These are phyloP conservation scores for Tipula confusa DNA, from an alignment of 2,888 invertebrate genomes.

Conservation along the genomic window DNA sequence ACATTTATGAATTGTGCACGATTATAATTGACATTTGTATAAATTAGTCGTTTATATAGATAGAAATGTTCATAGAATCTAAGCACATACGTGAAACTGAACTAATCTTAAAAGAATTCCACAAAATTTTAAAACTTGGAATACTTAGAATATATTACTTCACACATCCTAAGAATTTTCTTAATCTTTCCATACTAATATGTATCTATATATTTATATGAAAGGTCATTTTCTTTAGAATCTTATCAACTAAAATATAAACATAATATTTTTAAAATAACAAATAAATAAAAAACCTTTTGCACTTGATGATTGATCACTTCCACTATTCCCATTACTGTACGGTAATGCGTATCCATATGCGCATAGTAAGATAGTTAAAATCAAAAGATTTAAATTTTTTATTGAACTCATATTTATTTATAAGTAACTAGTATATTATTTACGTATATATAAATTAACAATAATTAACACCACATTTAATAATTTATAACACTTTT, in stretches of 20 bases:
- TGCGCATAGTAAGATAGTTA: neutral
- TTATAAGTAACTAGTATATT: too few species aligned
- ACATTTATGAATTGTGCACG: too few species aligned
- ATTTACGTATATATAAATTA: neutral
- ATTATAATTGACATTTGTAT: too few species aligned
- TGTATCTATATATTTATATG: neutral
- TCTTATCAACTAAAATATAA: neutral
- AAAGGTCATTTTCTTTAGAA: neutral
- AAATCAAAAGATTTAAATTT: neutral
- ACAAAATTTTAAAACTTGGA: too few species aligned
- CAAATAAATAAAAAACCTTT: neutral
- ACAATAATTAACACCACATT: constrained; percentile 12
- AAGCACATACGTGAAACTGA: too few species aligned
- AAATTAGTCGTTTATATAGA: too few species aligned
- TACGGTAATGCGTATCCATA: constrained; percentile 12
- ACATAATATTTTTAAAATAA: neutral
- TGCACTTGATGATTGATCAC: neutral
- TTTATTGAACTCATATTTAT: neutral
- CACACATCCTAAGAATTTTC: neutral
- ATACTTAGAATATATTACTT: neutral
- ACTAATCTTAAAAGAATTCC: too few species aligned
- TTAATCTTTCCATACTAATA: neutral
- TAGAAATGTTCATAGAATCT: too few species aligned
- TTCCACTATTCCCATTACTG: neutral
- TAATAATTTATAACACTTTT: neutral